Evolutionary conservation across 2,888 invertebrate genomes (phyloP).

Genomic region (Sepioteuthis lessoniana): DNA sequence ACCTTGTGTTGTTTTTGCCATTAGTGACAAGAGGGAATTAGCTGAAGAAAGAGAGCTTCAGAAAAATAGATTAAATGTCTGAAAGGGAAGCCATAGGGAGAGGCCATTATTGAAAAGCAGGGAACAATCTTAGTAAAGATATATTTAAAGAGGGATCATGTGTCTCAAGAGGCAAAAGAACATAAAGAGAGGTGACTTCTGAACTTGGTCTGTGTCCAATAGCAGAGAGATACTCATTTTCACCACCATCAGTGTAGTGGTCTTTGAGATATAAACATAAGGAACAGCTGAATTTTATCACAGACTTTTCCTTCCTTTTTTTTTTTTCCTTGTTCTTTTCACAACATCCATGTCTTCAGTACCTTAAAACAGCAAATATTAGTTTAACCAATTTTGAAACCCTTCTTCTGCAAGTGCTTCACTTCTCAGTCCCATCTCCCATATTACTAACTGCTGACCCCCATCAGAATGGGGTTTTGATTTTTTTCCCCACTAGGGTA

Average conservation of each 20-base stretch:
- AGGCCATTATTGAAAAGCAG: not conserved
- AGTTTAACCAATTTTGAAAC: constrained; percentile 45
- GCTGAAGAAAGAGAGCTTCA: not conserved
- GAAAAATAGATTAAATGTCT: not conserved
- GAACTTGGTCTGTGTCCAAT: not conserved
- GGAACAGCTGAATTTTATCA: not conserved
- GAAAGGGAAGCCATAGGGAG: not conserved
- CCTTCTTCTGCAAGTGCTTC: not conserved
- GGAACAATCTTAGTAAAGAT: not conserved
- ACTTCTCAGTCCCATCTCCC: not conserved
- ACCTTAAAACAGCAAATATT: constrained; percentile 43
- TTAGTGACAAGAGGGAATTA: not conserved
- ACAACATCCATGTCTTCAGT: constrained; percentile 15
- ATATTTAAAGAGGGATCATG: not conserved
- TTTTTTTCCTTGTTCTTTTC: not conserved
- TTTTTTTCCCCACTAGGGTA: not conserved
- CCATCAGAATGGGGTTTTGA: not conserved
- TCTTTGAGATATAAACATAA: not conserved
- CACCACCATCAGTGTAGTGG: not conserved
- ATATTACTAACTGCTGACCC: not conserved
- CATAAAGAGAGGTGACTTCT: not conserved
- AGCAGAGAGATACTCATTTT: not conserved
- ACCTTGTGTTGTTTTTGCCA: constrained; percentile 21
- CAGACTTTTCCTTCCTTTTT: not conserved
- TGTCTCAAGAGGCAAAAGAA: not conserved